A percentile compares a stretch with the other conserved stretches of the same genome.
phyloP scores from a whole-genome alignment of 2,113 vertebrate genomes.

The Neogobius melanostomus region DNA sequence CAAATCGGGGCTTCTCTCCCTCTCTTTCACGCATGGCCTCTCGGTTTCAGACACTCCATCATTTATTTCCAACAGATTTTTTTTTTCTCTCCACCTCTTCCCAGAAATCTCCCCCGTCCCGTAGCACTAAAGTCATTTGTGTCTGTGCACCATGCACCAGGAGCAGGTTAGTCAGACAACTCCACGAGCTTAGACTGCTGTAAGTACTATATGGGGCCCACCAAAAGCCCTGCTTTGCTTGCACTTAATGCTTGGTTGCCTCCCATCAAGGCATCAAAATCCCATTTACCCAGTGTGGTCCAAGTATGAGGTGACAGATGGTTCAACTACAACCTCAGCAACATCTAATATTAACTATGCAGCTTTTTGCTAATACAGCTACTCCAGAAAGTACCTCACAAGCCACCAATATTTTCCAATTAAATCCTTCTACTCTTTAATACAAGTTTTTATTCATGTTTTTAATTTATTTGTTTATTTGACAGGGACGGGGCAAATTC shows the following conservation, averaged over 20 bases:
- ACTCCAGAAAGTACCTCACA: no score
- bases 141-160: constrained; percentile 37
- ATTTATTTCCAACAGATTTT: constrained; percentile 35
- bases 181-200: constrained; percentile 30
- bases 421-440: no score
- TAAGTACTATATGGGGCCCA: constrained; percentile 10
- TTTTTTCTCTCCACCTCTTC: constrained; percentile 39
- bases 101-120: constrained; percentile 24
- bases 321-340: constrained; percentile 22
- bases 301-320: constrained; percentile 29
- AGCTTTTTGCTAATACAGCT: neutral
- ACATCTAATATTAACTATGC: constrained; percentile 44
- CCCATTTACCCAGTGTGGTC: constrained; percentile 26
- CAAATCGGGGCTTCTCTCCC: constrained; percentile 62
- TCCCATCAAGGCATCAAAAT: constrained; percentile 18
- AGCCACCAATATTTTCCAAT: no score
- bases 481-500: no score
- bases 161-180: constrained; percentile 23
- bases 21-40: constrained; percentile 61
- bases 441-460: no score
- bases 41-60: constrained; percentile 59
- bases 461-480: no score
- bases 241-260: constrained; percentile 31
- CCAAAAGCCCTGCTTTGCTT: neutral
- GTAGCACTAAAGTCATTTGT: constrained; percentile 46